Evolutionary conservation across 2,888 invertebrate genomes (phyloP).

Genomic region (Ormyrus pomaceus): DNA sequence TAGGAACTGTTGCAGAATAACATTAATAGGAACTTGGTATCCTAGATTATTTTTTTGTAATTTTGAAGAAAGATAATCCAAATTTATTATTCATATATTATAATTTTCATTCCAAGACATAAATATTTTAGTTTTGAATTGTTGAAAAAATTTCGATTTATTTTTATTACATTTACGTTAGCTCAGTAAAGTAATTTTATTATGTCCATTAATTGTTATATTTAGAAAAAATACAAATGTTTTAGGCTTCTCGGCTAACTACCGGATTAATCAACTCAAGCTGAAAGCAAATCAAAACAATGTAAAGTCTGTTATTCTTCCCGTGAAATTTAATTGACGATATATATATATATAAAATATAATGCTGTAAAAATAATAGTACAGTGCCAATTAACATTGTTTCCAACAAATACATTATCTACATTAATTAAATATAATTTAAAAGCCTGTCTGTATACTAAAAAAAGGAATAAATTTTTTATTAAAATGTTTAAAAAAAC

Average conservation of each 20-base stretch:
- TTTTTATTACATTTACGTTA: too few relatives aligned
- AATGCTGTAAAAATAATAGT: conserved; percentile 32
- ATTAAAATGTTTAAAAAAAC: conserved; percentile 14
- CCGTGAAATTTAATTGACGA: conserved; percentile 26
- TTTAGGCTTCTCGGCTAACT: conserved; percentile 14
- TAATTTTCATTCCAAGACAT: conserved; percentile 22
- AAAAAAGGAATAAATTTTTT: conserved; percentile 45
- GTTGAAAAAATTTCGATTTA: neutral
- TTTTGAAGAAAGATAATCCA: neutral
- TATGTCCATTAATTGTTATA: conserved; percentile 17
- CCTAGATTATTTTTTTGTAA: neutral
- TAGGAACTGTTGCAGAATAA: too few relatives aligned
- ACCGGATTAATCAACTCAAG: neutral
- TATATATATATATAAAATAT: neutral
- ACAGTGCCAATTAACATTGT: conserved; percentile 28
- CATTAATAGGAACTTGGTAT: too few relatives aligned
- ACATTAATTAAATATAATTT: conserved; percentile 10
- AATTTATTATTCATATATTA: neutral
- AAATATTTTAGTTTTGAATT: neutral
- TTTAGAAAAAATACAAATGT: conserved; percentile 6
- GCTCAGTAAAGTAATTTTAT: conserved; percentile 6
- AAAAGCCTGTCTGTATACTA: conserved; percentile 34
- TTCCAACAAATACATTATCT: conserved; percentile 23
- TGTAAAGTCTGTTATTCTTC: conserved; percentile 27
- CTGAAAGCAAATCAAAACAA: conserved; percentile 9